Percentiles rank a stretch among this genome's conserved stretches.
Evolutionary conservation across 92 coral and sea anemone species (phyloP).

Genomic region (Scolanthus callimorphus): DNA sequence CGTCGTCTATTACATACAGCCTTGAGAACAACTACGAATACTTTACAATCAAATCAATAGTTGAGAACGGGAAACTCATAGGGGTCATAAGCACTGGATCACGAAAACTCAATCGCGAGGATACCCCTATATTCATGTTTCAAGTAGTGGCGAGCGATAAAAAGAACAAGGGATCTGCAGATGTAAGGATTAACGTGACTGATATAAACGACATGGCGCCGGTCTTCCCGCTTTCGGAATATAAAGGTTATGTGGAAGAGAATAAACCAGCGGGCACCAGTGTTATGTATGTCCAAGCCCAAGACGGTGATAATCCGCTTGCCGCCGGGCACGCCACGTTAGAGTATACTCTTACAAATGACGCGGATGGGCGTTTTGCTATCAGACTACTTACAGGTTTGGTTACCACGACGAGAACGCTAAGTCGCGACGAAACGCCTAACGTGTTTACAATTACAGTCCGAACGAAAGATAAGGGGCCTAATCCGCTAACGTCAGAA

Average conservation of each 20-base stretch:
- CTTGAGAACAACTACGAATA: slow-evolving; percentile 41
- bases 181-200: slow-evolving; percentile 46
- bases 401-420: slow-evolving; percentile 34
- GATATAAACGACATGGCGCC: slow-evolving; percentile 82
- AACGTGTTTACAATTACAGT: slow-evolving; percentile 57
- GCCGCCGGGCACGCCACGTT: slow-evolving; percentile 59
- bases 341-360: slow-evolving; percentile 53
- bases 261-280: slow-evolving; percentile 48
- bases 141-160: slow-evolving; percentile 76
- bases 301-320: slow-evolving; percentile 63
- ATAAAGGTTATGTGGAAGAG: slow-evolving; percentile 74
- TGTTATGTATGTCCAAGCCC: slow-evolving; percentile 81
- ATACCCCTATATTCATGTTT: slow-evolving; percentile 46
- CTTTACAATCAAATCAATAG: slow-evolving; percentile 36
- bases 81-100: slow-evolving; percentile 69
- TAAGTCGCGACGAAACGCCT: slow-evolving; percentile 60
- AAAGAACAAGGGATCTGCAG: slow-evolving; percentile 46
- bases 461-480: slow-evolving; percentile 72
- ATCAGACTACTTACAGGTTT: slow-evolving; percentile 63
- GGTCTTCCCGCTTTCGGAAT: slow-evolving; percentile 67
- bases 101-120: slow-evolving; percentile 60
- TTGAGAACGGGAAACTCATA: slow-evolving; percentile 1
- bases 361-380: slow-evolving; percentile 50
- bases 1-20: slow-evolving; percentile 41
- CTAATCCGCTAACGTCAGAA: slow-evolving; percentile 47